These are phyloP conservation scores for Teleogryllus occipitalis DNA, from an alignment of 1,140 invertebrate species.

Conservation along the genomic window DNA sequence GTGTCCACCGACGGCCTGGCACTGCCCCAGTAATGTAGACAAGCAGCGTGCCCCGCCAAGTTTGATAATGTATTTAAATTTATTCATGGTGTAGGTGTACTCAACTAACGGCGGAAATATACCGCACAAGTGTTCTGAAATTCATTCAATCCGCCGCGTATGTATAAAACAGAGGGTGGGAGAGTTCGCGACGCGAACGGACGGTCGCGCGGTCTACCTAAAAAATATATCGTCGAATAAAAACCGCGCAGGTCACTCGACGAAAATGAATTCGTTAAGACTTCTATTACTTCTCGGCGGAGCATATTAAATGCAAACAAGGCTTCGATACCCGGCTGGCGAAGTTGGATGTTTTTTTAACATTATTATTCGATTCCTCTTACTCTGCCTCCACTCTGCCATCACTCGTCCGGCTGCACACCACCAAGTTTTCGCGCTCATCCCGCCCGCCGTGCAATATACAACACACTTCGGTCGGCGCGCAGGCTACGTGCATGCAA, in stretches of 20 bases:
- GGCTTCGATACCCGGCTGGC: too few relatives aligned
- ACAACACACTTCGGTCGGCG: too few relatives aligned
- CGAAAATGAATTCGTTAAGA: not conserved
- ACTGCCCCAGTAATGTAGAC: not conserved
- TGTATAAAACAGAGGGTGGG: not conserved
- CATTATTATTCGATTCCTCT: too few relatives aligned
- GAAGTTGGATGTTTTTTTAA: too few relatives aligned
- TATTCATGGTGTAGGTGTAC: constrained; percentile 4
- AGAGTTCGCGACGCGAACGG: not conserved
- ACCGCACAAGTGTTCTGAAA: not conserved
- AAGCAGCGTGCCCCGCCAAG: not conserved
- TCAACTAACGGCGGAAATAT: constrained; percentile 1
- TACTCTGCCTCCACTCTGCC: too few relatives aligned
- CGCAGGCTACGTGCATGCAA: not conserved
- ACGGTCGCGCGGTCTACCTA: not conserved
- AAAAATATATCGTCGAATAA: not conserved
- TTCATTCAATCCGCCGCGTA: not conserved
- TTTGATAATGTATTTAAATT: constrained; percentile 2
- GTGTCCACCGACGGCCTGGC: not conserved
- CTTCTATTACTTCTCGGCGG: not conserved
- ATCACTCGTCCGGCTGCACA: too few relatives aligned
- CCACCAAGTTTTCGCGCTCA: too few relatives aligned
- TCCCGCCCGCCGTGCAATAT: too few relatives aligned
- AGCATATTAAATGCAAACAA: too few relatives aligned
- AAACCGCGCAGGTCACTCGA: not conserved